These are phyloP conservation scores for Zootermopsis nevadensis DNA, from an alignment of 2,888 invertebrate genomes.

Conservation along the genomic window DNA sequence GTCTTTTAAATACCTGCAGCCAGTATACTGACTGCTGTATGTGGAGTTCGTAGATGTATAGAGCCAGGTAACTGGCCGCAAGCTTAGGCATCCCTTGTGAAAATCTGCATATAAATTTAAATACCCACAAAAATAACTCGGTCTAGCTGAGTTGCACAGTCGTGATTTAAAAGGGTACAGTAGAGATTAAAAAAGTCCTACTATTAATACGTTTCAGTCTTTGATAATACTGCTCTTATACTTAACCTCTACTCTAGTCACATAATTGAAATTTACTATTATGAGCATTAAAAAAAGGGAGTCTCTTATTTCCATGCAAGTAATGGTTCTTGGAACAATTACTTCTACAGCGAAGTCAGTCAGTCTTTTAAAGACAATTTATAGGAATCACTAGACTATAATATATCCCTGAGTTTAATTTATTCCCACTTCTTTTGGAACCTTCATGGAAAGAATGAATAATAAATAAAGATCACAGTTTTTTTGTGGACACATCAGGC, in stretches of 20 bases:
- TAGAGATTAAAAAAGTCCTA: neutral
- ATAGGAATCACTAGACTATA: neutral
- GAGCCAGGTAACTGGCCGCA: no score
- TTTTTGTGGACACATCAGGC: neutral
- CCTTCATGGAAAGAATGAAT: neutral
- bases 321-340: neutral
- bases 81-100: no score
- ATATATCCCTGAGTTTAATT: conserved; percentile 1
- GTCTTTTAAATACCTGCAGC: no score
- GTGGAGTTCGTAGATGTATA: no score
- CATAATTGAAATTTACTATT: neutral
- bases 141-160: no score
- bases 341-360: neutral
- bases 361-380: conserved; percentile 9
- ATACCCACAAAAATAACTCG: no score
- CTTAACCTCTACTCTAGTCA: neutral
- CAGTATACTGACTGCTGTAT: no score
- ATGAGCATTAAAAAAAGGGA: neutral
- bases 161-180: no score
- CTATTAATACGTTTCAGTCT: conserved; percentile 5
- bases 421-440: neutral
- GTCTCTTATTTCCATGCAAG: neutral
- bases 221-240: conserved; percentile 1
- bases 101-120: no score
- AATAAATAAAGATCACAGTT: neutral